Conservation (phyloP, 2,888 invertebrate species). For the Alentia gelatinosa region DNA sequence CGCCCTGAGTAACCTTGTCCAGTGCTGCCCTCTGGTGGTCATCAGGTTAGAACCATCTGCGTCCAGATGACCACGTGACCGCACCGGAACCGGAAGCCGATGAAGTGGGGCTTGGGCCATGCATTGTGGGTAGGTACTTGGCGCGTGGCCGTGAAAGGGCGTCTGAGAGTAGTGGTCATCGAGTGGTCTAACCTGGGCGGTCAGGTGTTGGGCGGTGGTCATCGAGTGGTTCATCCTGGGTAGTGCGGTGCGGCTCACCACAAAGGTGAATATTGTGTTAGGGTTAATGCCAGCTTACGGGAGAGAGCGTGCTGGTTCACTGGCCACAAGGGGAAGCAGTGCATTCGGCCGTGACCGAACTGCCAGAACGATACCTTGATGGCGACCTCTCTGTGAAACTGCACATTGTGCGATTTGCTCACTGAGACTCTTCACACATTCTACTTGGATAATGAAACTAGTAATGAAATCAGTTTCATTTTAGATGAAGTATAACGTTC, state of each 20-base stretch:
- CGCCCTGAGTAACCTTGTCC: not conserved
- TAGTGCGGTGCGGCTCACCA: not conserved
- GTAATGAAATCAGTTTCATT: too few species aligned
- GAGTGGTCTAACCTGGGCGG: conserved; percentile 3
- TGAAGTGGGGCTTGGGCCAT: not conserved
- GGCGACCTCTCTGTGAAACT: too few species aligned
- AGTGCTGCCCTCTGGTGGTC: conserved; percentile 7
- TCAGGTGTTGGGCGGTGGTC: conserved; percentile 14
- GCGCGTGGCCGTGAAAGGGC: not conserved
- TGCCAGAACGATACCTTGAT: too few species aligned
- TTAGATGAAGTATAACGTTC: too few species aligned
- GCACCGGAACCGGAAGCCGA: not conserved
- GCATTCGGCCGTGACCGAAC: not conserved
- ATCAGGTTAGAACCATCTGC: conserved; percentile 1
- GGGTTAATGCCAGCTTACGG: not conserved
- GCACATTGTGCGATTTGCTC: too few species aligned
- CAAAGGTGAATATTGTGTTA: not conserved
- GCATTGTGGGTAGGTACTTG: not conserved
- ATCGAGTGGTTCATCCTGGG: conserved; percentile 9
- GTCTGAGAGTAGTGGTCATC: not conserved
- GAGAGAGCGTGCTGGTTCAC: not conserved
- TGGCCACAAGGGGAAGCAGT: not conserved
- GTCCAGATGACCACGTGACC: not conserved
- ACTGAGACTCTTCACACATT: too few species aligned
- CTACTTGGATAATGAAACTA: too few species aligned